These are phyloP conservation scores for Pelobates cultripes DNA, from an alignment of 2,797 vertebrate genomes.

Conservation along the genomic window DNA sequence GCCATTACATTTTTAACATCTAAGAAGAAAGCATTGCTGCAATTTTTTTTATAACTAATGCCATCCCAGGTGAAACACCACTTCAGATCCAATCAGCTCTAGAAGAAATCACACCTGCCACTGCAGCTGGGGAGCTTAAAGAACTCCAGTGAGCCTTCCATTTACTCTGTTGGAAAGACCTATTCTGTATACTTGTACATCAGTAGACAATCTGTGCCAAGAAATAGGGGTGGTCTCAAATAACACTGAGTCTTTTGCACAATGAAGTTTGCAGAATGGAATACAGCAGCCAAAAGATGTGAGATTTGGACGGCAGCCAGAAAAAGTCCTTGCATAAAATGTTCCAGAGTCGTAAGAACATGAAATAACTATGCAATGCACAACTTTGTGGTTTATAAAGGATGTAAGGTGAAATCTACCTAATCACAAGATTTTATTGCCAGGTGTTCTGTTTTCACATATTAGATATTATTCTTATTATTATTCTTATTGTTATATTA, in stretches of 20 bases:
- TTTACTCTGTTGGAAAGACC: conserved; percentile 4
- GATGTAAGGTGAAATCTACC: conserved; percentile 58
- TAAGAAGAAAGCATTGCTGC: background rate
- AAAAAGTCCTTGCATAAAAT: conserved; percentile 70
- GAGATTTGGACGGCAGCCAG: conserved; percentile 71
- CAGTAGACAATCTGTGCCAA: conserved; percentile 64
- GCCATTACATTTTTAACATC: background rate
- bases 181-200: conserved; percentile 18
- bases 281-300: conserved; percentile 73
- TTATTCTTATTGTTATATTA: background rate
- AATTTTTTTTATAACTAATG: background rate
- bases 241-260: conserved; percentile 69
- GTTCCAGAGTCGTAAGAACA: conserved; percentile 67
- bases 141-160: conserved; percentile 62
- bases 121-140: conserved; percentile 71
- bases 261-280: conserved; percentile 71
- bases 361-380: conserved; percentile 63
- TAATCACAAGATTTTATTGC: conserved; percentile 63
- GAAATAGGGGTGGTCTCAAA: conserved; percentile 61
- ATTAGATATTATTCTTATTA: background rate
- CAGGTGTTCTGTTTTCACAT: conserved; percentile 57
- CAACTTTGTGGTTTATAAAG: conserved; percentile 62
- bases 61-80: background rate
- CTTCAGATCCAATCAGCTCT: background rate
- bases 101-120: conserved; percentile 70